These are phyloP conservation scores for Leptinotarsa tumamoca DNA, from an alignment of 2,888 invertebrate genomes.

Conservation along the genomic window DNA sequence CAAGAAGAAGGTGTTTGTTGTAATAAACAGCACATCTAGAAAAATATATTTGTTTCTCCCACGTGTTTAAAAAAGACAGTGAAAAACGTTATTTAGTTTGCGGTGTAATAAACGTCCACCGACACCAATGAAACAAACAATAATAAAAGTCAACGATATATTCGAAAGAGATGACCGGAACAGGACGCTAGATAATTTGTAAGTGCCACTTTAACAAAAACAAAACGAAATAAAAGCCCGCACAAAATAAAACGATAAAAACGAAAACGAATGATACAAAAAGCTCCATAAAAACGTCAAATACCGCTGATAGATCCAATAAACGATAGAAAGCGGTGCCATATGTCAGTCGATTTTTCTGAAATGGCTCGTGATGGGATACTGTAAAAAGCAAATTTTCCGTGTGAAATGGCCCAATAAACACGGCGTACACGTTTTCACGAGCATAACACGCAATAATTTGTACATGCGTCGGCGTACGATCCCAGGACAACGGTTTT, in stretches of 20 bases:
- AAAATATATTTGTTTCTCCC: neutral
- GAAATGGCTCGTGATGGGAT: constrained; percentile 45
- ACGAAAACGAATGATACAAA: constrained; percentile 32
- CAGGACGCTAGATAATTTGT: constrained; percentile 26
- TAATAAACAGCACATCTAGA: neutral
- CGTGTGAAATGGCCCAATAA: constrained; percentile 54
- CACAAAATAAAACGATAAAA: constrained; percentile 37
- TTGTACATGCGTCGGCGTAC: constrained; percentile 13
- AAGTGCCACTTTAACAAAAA: constrained; percentile 23
- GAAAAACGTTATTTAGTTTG: neutral
- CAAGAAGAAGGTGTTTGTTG: too few relatives aligned
- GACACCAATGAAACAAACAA: constrained; percentile 10
- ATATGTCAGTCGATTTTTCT: constrained; percentile 39
- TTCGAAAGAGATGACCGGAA: neutral
- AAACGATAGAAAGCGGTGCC: constrained; percentile 38
- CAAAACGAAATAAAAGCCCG: constrained; percentile 28
- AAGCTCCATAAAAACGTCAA: constrained; percentile 42
- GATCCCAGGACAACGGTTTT: neutral
- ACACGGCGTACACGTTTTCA: constrained; percentile 3
- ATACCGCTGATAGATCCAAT: constrained; percentile 40
- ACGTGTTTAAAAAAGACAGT: neutral
- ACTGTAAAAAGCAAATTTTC: constrained; percentile 61
- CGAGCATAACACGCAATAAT: constrained; percentile 7
- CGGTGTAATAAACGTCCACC: neutral
- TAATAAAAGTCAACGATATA: constrained; percentile 7